phyloP scores from a whole-genome alignment of 2,797 vertebrate species.

The Echeneis naucrates region DNA sequence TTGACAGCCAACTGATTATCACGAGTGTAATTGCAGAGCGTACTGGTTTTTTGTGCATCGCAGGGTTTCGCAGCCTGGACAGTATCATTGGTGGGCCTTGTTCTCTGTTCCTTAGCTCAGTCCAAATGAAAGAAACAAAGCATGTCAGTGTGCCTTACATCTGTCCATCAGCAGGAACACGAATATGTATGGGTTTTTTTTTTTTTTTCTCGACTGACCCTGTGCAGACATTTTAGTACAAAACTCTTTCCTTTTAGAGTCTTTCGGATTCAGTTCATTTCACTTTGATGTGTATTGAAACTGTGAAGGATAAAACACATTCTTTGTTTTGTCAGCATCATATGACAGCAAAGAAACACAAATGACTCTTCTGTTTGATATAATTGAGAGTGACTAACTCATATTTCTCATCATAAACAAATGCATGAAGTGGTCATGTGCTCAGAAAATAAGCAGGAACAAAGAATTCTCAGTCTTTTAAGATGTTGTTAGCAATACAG shows the following conservation, averaged over 20 bases:
- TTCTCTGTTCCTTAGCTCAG: constrained; percentile 42
- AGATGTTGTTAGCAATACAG: constrained; percentile 35
- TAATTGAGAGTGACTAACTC: constrained; percentile 44
- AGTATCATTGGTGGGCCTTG: constrained; percentile 46
- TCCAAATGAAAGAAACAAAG: constrained; percentile 69
- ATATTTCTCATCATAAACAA: constrained; percentile 49
- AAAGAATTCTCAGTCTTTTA: constrained; percentile 28
- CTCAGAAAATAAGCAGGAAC: constrained; percentile 20
- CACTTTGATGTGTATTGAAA: constrained; percentile 56
- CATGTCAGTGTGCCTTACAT: constrained; percentile 48
- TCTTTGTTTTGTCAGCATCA: constrained; percentile 60
- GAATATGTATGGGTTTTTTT: constrained; percentile 50
- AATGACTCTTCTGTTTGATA: constrained; percentile 28
- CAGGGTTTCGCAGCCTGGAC: constrained; percentile 47
- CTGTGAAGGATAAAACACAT: constrained; percentile 41
- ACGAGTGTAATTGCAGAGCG: constrained; percentile 56
- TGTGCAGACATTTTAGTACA: constrained; percentile 52
- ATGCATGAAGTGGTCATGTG: constrained; percentile 38
- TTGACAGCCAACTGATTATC: constrained; percentile 52
- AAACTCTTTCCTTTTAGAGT: constrained; percentile 25
- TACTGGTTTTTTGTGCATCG: constrained; percentile 21
- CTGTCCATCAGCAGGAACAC: constrained; percentile 44
- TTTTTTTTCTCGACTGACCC: constrained; percentile 53
- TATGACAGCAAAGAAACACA: constrained; percentile 49
- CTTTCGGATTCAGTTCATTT: constrained; percentile 36